Base-by-base conservation (phyloP, 2,888 invertebrate genomes). In the Zele albiditarsus region DNA sequence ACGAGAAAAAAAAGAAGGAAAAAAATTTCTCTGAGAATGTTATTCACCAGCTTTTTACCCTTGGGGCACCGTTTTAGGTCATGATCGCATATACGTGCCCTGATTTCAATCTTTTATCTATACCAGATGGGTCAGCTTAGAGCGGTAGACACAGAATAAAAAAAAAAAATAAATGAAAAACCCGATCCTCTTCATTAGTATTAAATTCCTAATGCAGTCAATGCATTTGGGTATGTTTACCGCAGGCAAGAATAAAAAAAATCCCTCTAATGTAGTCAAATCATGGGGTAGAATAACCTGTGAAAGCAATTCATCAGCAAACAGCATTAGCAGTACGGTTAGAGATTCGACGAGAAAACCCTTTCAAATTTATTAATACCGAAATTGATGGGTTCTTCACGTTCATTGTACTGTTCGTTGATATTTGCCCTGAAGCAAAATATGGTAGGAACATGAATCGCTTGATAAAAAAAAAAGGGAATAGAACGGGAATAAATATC, bases 91-190 rank as follows among this genome's bases (percentile, higher is more conserved):
- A 53, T 53, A 23, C 53, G 42, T 82, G 82, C 80, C 80, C 77
- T 78, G 77, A 75, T 82, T 81, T 80, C 80, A 81, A 85, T 83
- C 82, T 79, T 80, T 84, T 82, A 80, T 79, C 76, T 79, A 76
- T 78, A 76, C 74, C 84, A 85, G 81, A 84, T 85, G 84, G 82
- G 74, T 74, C 75, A 75, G 76, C 71, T 74, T 75, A 76, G 67
- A 27, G 63, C 57, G 28, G 28, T 38, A 16, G 60, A 46, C 57
- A 33, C 23, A 42, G 16, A 42, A 31, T 14, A 28, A 25, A 80
- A 78, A 78, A 80, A 81, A 20, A 53, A 23, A 23, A 53, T 6
- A 6, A 10, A 53, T 20, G 20, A 53, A 3, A 10, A 23, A 53
- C 16, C 0, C 16, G n/a, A 46, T 46, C n/a, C 14, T 46, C n/a